Evolutionary conservation across 2,888 invertebrate genomes (phyloP).

Genomic region (Pocota personata): DNA sequence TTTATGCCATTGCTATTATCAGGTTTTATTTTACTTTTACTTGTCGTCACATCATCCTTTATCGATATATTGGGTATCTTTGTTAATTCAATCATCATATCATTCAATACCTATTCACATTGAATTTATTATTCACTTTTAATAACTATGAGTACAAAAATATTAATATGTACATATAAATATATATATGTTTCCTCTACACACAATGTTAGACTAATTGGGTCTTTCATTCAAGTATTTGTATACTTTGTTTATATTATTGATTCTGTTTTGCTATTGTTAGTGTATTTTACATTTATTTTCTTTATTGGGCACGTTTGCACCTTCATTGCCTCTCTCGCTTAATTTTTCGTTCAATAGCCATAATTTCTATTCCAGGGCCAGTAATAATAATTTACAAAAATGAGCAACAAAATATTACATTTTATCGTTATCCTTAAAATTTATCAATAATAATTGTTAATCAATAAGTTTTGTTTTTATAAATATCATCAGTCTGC

Average conservation of each 20-base stretch:
- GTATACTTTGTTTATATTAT: constrained; percentile 23
- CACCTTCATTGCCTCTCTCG: not conserved
- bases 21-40: not conserved
- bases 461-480: constrained; percentile 40
- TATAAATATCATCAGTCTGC: constrained; percentile 69
- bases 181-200: constrained; percentile 25
- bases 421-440: constrained; percentile 9
- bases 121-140: constrained; percentile 27
- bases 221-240: constrained; percentile 4
- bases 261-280: constrained; percentile 36
- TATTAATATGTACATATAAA: constrained; percentile 66
- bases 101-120: constrained; percentile 44
- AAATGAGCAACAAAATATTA: constrained; percentile 47
- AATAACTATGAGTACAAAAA: constrained; percentile 68
- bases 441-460: constrained; percentile 28
- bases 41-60: not conserved
- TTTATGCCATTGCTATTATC: not conserved
- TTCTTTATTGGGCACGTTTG: not conserved
- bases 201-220: constrained; percentile 25
- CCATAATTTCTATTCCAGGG: not conserved
- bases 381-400: constrained; percentile 10
- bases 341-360: not conserved
- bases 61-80: not conserved
- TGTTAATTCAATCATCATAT: not conserved
- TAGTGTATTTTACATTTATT: constrained; percentile 18